Percentiles rank a stretch among this genome's conserved stretches.
Evolutionary conservation across 2,797 vertebrate genomes (phyloP).

Genomic region (Chromis chromis): DNA sequence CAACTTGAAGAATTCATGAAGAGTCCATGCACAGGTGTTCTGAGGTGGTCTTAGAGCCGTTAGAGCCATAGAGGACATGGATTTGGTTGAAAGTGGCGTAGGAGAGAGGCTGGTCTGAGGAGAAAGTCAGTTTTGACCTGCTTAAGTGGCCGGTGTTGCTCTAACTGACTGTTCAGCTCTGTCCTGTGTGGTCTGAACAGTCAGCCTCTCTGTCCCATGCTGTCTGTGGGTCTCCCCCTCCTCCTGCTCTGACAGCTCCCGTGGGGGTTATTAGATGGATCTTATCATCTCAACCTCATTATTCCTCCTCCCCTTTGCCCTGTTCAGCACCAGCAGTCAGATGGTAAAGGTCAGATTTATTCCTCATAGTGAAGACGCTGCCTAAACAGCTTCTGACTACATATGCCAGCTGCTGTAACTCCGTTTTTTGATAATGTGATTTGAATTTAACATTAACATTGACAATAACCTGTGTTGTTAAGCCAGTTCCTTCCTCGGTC

Average conservation of each 20-base stretch:
- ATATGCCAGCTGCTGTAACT: constrained; percentile 24
- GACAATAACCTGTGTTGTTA: constrained; percentile 1
- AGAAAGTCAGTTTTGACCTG: constrained; percentile 47
- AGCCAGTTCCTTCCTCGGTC: neutral
- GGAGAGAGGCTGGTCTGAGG: constrained; percentile 52
- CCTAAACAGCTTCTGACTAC: constrained; percentile 18
- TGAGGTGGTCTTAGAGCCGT: neutral
- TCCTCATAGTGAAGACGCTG: constrained; percentile 27
- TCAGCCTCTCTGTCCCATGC: constrained; percentile 36
- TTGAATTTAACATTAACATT: constrained; percentile 22
- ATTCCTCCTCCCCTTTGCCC: constrained; percentile 65
- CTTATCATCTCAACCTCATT: constrained; percentile 64
- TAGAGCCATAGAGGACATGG: constrained; percentile 20
- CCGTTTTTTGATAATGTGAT: constrained; percentile 1
- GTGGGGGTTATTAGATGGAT: constrained; percentile 62
- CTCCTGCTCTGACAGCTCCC: constrained; percentile 59
- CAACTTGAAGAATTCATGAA: neutral
- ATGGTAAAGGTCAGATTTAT: constrained; percentile 53
- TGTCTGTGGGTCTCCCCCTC: constrained; percentile 34
- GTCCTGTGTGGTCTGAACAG: constrained; percentile 48
- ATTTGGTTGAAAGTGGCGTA: constrained; percentile 27
- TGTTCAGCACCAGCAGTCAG: constrained; percentile 43
- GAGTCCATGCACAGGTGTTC: neutral
- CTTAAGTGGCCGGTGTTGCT: constrained; percentile 58
- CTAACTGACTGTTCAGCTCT: constrained; percentile 42